Evolutionary conservation across 2,888 invertebrate species (phyloP).

Genomic region (Leuctra nigra): DNA sequence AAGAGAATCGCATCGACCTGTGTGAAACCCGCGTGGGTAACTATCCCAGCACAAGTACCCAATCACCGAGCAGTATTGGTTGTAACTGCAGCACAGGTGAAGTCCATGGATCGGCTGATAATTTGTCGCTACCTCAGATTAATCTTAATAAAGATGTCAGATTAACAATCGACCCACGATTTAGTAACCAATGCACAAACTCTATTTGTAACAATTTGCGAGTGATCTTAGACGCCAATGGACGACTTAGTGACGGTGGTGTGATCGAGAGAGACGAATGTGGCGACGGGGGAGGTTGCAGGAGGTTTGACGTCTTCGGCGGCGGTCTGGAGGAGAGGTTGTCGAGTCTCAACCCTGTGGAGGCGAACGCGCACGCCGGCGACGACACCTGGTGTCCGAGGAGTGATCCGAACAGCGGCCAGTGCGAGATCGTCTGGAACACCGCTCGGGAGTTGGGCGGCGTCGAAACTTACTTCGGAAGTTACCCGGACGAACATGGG

Average conservation of each 20-base stretch:
- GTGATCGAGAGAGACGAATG: background rate
- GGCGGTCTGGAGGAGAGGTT: conserved; percentile 5
- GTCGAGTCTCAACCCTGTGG: background rate
- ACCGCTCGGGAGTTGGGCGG: background rate
- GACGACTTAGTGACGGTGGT: background rate
- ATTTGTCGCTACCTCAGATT: conserved; percentile 2
- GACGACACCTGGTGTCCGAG: too few relatives aligned
- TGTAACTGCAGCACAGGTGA: conserved; percentile 15
- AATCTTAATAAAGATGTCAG: background rate
- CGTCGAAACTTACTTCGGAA: background rate
- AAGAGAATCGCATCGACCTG: background rate
- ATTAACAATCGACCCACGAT: background rate
- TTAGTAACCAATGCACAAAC: background rate
- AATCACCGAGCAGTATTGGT: conserved; percentile 8
- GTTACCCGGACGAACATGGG: background rate
- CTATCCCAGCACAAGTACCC: background rate
- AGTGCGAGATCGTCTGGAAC: conserved; percentile 1
- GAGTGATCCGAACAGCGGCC: background rate
- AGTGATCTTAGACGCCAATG: background rate
- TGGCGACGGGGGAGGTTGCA: background rate
- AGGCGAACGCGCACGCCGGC: background rate
- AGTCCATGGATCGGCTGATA: conserved; percentile 13
- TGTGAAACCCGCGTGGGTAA: background rate
- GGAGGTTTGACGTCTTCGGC: conserved; percentile 10
- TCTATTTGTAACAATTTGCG: conserved; percentile 2